These are phyloP conservation scores for Lycodopsis pacificus DNA, from an alignment of 2,797 vertebrate genomes.

Conservation along the genomic window DNA sequence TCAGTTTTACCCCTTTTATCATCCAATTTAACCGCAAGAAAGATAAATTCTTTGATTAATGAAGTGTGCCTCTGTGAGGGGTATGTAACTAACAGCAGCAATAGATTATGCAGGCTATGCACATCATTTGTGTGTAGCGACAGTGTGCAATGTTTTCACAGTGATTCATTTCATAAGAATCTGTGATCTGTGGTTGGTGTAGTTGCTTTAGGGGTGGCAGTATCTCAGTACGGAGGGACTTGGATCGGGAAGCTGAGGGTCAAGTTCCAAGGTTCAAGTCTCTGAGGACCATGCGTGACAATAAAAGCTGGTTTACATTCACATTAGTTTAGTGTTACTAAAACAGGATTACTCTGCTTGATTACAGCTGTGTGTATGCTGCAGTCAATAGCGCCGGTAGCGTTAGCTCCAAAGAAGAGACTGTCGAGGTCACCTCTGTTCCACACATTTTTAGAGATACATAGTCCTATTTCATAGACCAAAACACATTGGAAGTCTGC, in stretches of 20 bases:
- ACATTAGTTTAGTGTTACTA: slow-evolving; percentile 60
- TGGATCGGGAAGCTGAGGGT: not conserved
- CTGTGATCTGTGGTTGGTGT: slow-evolving; percentile 55
- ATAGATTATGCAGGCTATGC: slow-evolving; percentile 47
- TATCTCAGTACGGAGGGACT: not conserved
- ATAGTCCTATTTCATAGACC: slow-evolving; percentile 28
- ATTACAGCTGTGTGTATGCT: slow-evolving; percentile 59
- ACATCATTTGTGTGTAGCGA: slow-evolving; percentile 45
- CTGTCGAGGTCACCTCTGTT: slow-evolving; percentile 31
- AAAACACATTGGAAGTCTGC: slow-evolving; percentile 38
- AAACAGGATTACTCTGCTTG: slow-evolving; percentile 68
- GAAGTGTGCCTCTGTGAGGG: slow-evolving; percentile 37
- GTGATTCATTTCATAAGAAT: slow-evolving; percentile 61
- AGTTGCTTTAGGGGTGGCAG: not conserved
- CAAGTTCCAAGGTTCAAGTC: not conserved
- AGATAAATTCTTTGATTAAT: slow-evolving; percentile 62
- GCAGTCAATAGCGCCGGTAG: slow-evolving; percentile 39
- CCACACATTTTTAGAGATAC: slow-evolving; percentile 35
- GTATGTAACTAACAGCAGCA: slow-evolving; percentile 42
- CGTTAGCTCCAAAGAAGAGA: slow-evolving; percentile 10
- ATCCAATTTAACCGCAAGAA: slow-evolving; percentile 39
- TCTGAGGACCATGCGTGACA: not conserved
- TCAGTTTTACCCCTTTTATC: slow-evolving; percentile 38
- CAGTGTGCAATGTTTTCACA: slow-evolving; percentile 51
- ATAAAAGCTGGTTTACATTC: not conserved